Evolutionary conservation across 2,113 vertebrate genomes (phyloP).

Genomic region (Etheostoma cragini): DNA sequence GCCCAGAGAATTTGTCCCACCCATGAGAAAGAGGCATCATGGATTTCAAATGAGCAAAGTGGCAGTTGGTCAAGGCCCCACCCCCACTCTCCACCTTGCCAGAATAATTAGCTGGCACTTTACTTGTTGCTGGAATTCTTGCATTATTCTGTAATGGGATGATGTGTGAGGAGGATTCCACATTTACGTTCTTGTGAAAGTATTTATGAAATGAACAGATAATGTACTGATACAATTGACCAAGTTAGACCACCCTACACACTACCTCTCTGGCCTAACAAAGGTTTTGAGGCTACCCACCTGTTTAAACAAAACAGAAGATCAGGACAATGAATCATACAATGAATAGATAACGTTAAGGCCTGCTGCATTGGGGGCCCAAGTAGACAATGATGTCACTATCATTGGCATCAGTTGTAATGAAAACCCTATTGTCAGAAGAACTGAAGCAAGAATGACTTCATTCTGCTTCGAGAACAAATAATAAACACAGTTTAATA

Average conservation of each 20-base stretch:
- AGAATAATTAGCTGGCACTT: conserved; percentile 1
- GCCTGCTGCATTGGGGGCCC: conserved; percentile 36
- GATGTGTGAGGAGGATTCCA: neutral
- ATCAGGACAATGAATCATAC: conserved; percentile 59
- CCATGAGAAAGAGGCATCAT: too few relatives aligned
- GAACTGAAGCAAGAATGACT: conserved; percentile 43
- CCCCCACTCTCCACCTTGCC: too few relatives aligned
- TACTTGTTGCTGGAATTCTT: conserved; percentile 18
- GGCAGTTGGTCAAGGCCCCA: too few relatives aligned
- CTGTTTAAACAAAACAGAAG: conserved; percentile 76
- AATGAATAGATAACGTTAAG: conserved; percentile 67
- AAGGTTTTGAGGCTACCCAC: conserved; percentile 47
- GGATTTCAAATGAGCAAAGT: too few relatives aligned
- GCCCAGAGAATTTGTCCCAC: too few relatives aligned
- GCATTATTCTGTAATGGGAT: neutral
- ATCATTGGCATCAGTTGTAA: conserved; percentile 46
- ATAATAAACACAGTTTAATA: conserved; percentile 58
- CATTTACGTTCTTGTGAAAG: conserved; percentile 14
- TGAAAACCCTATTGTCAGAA: conserved; percentile 40
- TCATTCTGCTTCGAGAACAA: conserved; percentile 48
- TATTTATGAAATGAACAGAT: conserved; percentile 20
- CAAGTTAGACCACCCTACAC: conserved; percentile 29
- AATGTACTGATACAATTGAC: conserved; percentile 19
- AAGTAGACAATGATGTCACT: conserved; percentile 73
- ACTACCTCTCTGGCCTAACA: conserved; percentile 26